Conservation (phyloP, 2,888 invertebrate genomes). For the Ligdia adustata region DNA sequence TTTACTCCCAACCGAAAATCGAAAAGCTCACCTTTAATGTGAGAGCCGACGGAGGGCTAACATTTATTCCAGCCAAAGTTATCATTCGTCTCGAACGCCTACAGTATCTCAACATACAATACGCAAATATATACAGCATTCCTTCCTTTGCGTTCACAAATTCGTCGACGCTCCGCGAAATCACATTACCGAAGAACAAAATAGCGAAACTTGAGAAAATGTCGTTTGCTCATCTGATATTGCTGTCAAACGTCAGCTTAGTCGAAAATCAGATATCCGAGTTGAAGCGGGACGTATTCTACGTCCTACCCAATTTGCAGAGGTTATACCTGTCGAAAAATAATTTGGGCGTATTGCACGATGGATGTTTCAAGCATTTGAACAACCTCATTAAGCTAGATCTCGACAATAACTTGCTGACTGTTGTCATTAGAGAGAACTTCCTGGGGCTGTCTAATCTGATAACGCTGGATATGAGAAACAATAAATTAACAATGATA, state of each 20-base stretch:
- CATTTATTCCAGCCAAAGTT: slow-evolving; percentile 89
- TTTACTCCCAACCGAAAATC: slow-evolving; percentile 88
- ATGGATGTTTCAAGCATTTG: slow-evolving; percentile 91
- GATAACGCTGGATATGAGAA: slow-evolving; percentile 88
- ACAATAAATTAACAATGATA: slow-evolving; percentile 90
- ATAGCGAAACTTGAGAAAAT: slow-evolving; percentile 87
- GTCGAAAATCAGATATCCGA: slow-evolving; percentile 91
- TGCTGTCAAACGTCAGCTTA: slow-evolving; percentile 88
- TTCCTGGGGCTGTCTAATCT: slow-evolving; percentile 90
- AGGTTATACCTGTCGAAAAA: slow-evolving; percentile 93
- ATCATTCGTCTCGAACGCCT: slow-evolving; percentile 87
- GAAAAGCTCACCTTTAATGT: slow-evolving; percentile 88
- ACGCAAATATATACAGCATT: slow-evolving; percentile 88
- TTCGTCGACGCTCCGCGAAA: slow-evolving; percentile 86
- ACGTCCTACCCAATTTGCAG: slow-evolving; percentile 88
- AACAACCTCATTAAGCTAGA: slow-evolving; percentile 91
- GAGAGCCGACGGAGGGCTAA: slow-evolving; percentile 87
- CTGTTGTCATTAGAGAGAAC: slow-evolving; percentile 89
- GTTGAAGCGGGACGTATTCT: slow-evolving; percentile 89
- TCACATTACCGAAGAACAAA: slow-evolving; percentile 88
- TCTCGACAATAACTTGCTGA: slow-evolving; percentile 89
- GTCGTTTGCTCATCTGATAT: slow-evolving; percentile 90
- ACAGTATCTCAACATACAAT: slow-evolving; percentile 87
- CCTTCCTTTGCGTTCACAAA: slow-evolving; percentile 91
- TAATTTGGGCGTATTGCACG: slow-evolving; percentile 92